Percentiles rank a stretch among this genome's conserved stretches.
phyloP scores from a whole-genome alignment of 2,797 vertebrate genomes.

The Pangasius mekongensis region DNA sequence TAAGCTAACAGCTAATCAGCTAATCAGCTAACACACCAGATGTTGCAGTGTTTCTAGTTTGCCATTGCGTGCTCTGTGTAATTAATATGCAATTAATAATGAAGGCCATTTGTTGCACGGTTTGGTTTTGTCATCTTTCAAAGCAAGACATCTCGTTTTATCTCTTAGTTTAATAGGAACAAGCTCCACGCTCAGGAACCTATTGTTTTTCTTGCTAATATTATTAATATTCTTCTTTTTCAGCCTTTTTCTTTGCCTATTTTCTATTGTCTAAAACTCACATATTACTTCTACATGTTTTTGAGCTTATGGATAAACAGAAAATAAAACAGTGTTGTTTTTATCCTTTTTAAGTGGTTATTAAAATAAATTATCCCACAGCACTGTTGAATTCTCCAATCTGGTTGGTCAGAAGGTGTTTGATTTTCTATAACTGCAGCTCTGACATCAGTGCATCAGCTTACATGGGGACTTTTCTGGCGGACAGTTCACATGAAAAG shows the following conservation, averaged over 20 bases:
- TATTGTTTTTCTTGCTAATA: not conserved
- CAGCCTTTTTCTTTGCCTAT: not conserved
- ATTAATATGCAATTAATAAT: conserved; percentile 20
- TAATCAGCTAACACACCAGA: conserved; percentile 29
- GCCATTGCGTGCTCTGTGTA: not conserved
- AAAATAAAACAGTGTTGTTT: not conserved
- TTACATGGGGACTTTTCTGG: too few species aligned
- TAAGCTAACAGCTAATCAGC: conserved; percentile 32
- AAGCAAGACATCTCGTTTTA: conserved; percentile 8
- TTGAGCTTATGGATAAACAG: not conserved
- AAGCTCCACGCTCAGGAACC: not conserved
- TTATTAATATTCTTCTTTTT: not conserved
- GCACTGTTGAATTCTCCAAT: not conserved
- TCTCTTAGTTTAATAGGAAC: not conserved
- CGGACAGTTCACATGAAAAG: not conserved
- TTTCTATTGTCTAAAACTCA: not conserved
- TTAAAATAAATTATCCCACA: not conserved
- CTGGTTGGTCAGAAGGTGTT: not conserved
- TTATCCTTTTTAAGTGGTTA: not conserved
- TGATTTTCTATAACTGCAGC: not conserved
- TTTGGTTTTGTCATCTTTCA: conserved; percentile 3
- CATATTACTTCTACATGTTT: not conserved
- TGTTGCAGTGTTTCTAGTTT: conserved; percentile 24
- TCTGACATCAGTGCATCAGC: not conserved
- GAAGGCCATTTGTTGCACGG: not conserved